Evolutionary conservation across 2,888 invertebrate species (phyloP), one percentile per base, ranked within the genome.

Genomic region (Nudaria mundana): DNA sequence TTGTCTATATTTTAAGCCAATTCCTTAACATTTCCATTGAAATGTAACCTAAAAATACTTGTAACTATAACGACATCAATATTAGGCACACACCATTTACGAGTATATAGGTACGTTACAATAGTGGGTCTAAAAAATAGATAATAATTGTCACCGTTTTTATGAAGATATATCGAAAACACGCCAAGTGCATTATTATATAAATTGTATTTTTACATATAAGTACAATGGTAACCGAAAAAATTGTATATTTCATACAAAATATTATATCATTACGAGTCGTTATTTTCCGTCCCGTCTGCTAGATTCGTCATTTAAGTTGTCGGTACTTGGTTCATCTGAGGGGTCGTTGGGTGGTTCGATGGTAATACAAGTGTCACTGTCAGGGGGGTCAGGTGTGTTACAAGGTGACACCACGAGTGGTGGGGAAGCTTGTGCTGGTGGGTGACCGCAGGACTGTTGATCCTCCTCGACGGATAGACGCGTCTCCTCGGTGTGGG

Each of bases 111-210:
- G 18, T 18, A 18, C 5, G 18, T n/a, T 63, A 71, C 62, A 77
- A 77, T 63, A 76, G 64, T 67, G 58, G 67, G 53, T 74, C 71
- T 70, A 76, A 74, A 77, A 77, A 73, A 78, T 78, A 77, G 67
- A 62, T 65, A 70, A 69, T 68, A 70, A 74, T 50, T 63, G 64
- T 66, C 70, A 51, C 64, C 69, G 59, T 62, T 66, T 59, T 64
- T 55, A 62, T 65, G 71, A 74, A 72, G 76, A 73, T 66, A 71
- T 66, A 70, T 76, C 68, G 56, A 79, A 78, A 78, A 77, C 63
- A 67, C 58, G 62, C 50, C 58, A 56, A 63, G 57, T 66, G 45
- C 62, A 56, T 60, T 60, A 55, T 55, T 56, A 38, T 52, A 52
- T 59, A 51, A 33, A 49, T 45, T 44, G 38, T 34, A 45, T 43